Base-by-base conservation (phyloP, 1,140 invertebrate genomes). In the Drosophila orena region DNA sequence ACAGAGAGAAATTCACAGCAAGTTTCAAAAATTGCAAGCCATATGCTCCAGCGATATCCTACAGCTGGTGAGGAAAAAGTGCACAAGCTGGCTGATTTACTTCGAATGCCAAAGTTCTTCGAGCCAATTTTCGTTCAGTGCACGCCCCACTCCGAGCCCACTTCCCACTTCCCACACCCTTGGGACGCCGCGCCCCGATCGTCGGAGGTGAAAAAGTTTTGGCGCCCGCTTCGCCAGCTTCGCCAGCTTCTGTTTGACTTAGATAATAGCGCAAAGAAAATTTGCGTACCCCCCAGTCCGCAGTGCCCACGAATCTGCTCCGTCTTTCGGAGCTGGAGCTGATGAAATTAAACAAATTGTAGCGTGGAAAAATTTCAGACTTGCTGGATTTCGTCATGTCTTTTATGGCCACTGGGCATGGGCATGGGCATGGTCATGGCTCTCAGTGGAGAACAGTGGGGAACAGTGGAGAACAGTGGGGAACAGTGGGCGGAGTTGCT, bases 331-430 rank as follows among this genome's bases (percentile, higher is more conserved):
- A 72, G 79, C 40, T 15, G 5, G 8, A 35, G 74, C 52, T 86
- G 74, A 89, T 79, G 83, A 79, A 83, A 89, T 83, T 77, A 65
- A 54, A 69, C 70, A 88, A 77, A 79, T 72, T 75, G 58, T 76
- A 69, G 75, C 76, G 76, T 89, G 84, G 75, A 88, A 88, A 86
- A 89, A 89, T 89, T 89, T 79, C 37, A 59, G 58, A 66, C 44
- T 55, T 77, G 56, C 22, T 42, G 20, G 56, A 57, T 61, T 70
- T 81, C 70, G 74, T 81, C 78, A 81, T 68, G 61, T 43, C 62
- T 69, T 77, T 86, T 65, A 81, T 81, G n/a, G 49, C 62, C 44
- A 46, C 27, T 43, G 50, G 50, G 50, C 49, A 27, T 56, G 50
- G 68, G 22, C 66, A 70, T 49, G 65, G 50, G 59, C 43, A 58